Evolutionary conservation across 2,797 vertebrate genomes (phyloP), one percentile per base, ranked within the genome.

Genomic region (Odontamblyopus rebecca): DNA sequence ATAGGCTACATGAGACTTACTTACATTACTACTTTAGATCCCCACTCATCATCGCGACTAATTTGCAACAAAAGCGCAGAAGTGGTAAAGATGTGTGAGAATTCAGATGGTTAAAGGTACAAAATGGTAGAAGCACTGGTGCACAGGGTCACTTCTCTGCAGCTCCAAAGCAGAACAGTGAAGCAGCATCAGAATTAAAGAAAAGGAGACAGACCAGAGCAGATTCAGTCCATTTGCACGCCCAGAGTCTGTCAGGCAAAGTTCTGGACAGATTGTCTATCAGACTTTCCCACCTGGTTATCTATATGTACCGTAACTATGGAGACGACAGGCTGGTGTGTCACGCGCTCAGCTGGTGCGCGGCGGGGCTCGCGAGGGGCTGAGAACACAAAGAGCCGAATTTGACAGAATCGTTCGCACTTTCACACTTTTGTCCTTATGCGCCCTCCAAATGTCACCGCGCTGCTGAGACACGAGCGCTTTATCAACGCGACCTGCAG

Each of bases 61-160:
- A 51, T 67, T 19, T 32, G 27, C 30, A 35, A 12, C 16, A 38
- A 30, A 19, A 59, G 27, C 8, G 61, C 15, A 5, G 9, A n/a
- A 54, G 27, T 60, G 54, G 9, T 18, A 53, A n/a, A 5, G 54
- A 26, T 27, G 9, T 26, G 1, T 6, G 54, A 57, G 54, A 12
- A 26, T 4, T 12, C 57, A 30, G 26, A 15, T 29, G 71, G 72
- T 70, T 67, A 65, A 69, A 60, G 60, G 69, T 78, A 86, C 91
- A 93, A 93, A 91, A 92, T 93, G 91, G 90, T 90, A 90, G 88
- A 85, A 83, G 81, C 75, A 18, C 75, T 77, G 77, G 69, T 6
- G 79, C 62, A 78, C 74, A 77, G 61, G 67, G 82, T 77, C 27
- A 67, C 76, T 76, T 79, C 73, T 72, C 65, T 50, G 60, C 72